Base-by-base conservation (phyloP, 37 sponge, comb jelly and placozoan species). In the Axinella damicornis region DNA sequence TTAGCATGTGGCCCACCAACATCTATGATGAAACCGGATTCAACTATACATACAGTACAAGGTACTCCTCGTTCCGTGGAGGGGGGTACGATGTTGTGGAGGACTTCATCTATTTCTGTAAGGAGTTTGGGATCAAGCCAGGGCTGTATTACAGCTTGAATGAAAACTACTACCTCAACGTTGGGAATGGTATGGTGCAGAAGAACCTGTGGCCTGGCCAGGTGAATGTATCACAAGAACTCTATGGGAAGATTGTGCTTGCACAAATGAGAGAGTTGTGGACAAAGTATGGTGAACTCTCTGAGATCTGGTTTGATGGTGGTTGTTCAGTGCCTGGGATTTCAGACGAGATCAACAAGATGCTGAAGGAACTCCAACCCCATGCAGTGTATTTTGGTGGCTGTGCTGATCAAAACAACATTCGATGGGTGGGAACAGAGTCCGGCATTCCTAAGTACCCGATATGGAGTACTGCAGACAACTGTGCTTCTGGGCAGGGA, bases 141-240 rank as follows among this genome's bases (percentile, higher is more conserved):
- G 91, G 91, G 16, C 78, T 90, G n/a, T 90, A 90, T 53, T 90
- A 90, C 76, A 90, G 91, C 86, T 56, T 90, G 30, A 85, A 78
- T 33, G 67, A 78, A n/a, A 90, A 90, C 35, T 85, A 69, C 53
- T 90, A 85, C 69, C 86, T 90, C n/a, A 87, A 87, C 56, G 53
- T 59, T 18, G 58, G 34, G 2, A 5, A 56, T 28, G 75, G 75
- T 19, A 56, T 9, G 25, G 75, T 74, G 46, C 65, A 54, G 57
- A 79, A 88, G 41, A 81, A 76, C 17, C 76, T 81, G 6, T 27
- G 65, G 31, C 82, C 88, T 27, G 88, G 88, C 57, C 88, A 88
- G 67, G 82, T 34, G 22, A 88, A 81, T 22, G 76, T 88, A n/a
- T 41, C 88, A 5, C 88, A 88, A 56, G 82, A 79, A 18, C 81